Percentiles rank a stretch among this genome's conserved stretches.
Conservation (phyloP, 2,888 invertebrate species). For the Lumbricus terrestris region DNA sequence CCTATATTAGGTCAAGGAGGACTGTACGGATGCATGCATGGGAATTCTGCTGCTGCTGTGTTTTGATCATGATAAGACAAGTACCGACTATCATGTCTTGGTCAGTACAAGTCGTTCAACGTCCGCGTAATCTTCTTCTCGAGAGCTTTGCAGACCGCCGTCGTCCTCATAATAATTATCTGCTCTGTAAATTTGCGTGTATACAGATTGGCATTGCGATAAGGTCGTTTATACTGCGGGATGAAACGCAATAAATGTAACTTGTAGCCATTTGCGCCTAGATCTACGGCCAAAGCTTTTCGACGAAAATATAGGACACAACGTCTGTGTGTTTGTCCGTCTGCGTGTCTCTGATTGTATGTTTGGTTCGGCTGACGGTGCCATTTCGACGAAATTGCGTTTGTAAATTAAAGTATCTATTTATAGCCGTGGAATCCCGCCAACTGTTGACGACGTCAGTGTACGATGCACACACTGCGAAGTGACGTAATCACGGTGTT, state of each 20-base stretch:
- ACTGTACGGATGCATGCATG: too few species aligned
- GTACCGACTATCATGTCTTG: background rate
- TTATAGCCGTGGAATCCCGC: background rate
- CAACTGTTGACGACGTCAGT: background rate
- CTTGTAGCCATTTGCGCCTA: background rate
- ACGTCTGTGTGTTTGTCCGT: background rate
- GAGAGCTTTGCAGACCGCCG: background rate
- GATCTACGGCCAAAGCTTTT: background rate
- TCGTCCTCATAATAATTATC: background rate
- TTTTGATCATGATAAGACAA: background rate
- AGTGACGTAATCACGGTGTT: background rate
- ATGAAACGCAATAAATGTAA: background rate
- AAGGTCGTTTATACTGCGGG: background rate
- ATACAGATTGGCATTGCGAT: background rate
- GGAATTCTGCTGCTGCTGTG: background rate
- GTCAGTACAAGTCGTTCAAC: background rate
- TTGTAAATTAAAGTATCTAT: background rate
- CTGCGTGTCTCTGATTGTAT: background rate
- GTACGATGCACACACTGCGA: background rate
- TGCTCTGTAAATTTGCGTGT: background rate
- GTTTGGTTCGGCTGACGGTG: background rate
- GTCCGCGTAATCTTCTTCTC: background rate
- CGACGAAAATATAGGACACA: background rate
- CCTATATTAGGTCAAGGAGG: too few species aligned
- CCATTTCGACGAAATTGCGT: constrained; percentile 3